Conservation (phyloP, 2,113 vertebrate genomes). For the Coregonus clupeaformis region DNA sequence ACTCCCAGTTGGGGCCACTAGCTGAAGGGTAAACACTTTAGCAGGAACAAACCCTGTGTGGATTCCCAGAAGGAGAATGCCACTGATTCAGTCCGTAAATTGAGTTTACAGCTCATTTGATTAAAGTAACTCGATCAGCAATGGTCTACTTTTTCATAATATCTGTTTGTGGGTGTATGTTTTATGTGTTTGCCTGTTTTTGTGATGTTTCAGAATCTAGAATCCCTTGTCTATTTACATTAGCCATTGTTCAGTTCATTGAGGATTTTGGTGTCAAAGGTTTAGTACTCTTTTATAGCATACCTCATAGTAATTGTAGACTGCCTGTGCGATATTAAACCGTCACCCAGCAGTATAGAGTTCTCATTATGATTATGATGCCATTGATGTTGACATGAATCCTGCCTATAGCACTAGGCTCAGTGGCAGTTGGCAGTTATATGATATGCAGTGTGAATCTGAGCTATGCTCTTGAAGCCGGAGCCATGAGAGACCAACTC, state of each 20-base stretch:
- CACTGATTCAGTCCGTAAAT: constrained; percentile 60
- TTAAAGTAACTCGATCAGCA: constrained; percentile 59
- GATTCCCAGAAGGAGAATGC: constrained; percentile 25
- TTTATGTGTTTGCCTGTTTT: constrained; percentile 18
- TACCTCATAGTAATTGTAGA: constrained; percentile 44
- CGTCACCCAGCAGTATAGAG: constrained; percentile 29
- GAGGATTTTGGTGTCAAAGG: constrained; percentile 51
- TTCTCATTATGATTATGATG: constrained; percentile 51
- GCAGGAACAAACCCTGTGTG: constrained; percentile 34
- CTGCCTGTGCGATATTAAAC: constrained; percentile 30
- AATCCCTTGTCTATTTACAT: background rate
- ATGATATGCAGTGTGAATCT: constrained; percentile 26
- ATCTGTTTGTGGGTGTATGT: background rate
- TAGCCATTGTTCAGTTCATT: constrained; percentile 3
- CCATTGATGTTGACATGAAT: constrained; percentile 64
- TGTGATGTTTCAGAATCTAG: background rate
- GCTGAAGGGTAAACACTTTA: constrained; percentile 57
- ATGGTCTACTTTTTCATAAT: constrained; percentile 27
- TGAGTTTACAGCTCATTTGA: constrained; percentile 63
- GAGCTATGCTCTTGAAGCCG: constrained; percentile 10
- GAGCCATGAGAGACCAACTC: constrained; percentile 21
- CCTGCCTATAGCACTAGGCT: constrained; percentile 13
- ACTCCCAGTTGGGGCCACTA: too few relatives aligned
- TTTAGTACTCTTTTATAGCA: constrained; percentile 12
- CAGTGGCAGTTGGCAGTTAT: constrained; percentile 9